Conservation (phyloP, 1,140 invertebrate genomes). For the Cherax destructor region DNA sequence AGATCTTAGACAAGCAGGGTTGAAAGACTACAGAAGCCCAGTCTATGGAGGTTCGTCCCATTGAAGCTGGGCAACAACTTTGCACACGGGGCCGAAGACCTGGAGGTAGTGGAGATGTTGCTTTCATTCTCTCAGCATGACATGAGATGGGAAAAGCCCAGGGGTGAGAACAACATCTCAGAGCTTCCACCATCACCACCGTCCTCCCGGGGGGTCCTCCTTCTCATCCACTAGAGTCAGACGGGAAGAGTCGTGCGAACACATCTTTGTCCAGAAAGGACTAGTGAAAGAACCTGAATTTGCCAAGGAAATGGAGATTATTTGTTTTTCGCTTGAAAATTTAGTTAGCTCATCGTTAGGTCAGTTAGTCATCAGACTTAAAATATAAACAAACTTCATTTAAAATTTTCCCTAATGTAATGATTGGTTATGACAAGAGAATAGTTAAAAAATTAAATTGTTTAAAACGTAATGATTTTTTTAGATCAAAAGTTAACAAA, state of each 20-base stretch:
- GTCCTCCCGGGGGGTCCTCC: conserved; percentile 58
- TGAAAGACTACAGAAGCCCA: background rate
- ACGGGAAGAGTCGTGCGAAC: conserved; percentile 48
- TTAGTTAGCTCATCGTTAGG: too few relatives aligned
- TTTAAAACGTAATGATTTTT: too few relatives aligned
- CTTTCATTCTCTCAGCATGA: conserved; percentile 45
- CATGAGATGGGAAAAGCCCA: background rate
- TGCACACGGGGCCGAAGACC: conserved; percentile 30
- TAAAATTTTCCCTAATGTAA: too few relatives aligned
- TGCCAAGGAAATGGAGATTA: conserved; percentile 3
- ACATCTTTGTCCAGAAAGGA: background rate
- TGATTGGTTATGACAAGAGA: too few relatives aligned
- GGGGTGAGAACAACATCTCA: background rate
- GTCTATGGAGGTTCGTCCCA: background rate
- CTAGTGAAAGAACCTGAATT: conserved; percentile 24
- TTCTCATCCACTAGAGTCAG: conserved; percentile 49
- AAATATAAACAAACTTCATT: too few relatives aligned
- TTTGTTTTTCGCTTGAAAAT: too few relatives aligned
- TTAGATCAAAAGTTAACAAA: too few relatives aligned
- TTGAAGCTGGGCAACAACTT: background rate
- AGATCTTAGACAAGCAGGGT: background rate
- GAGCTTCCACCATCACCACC: conserved; percentile 64
- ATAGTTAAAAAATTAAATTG: too few relatives aligned
- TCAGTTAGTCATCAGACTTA: too few relatives aligned
- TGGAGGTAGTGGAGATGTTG: conserved; percentile 45